Evolutionary conservation across 64 coral and sea anemone species (phyloP).

Genomic region (Anthopleura sola): DNA sequence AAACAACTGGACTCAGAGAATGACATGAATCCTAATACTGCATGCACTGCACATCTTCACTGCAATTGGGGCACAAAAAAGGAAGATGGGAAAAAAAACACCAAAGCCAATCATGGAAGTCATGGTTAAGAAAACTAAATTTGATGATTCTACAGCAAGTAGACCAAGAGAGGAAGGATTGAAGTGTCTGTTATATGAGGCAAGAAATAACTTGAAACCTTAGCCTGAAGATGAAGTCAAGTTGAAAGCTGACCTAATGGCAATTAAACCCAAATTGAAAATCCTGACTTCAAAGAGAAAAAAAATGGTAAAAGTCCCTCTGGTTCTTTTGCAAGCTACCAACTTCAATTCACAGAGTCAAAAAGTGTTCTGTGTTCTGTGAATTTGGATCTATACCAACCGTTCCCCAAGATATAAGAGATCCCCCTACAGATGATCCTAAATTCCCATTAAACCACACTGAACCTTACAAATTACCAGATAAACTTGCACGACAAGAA

Average conservation of each 20-base stretch:
- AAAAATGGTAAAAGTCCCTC: no score
- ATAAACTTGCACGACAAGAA: no score
- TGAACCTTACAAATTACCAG: no score
- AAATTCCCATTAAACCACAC: no score
- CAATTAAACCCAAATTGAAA: no score
- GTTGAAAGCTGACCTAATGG: constrained; percentile 27
- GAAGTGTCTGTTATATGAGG: constrained; percentile 48
- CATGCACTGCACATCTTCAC: constrained; percentile 56
- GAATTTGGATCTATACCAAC: no score
- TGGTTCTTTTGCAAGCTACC: no score
- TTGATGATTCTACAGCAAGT: constrained; percentile 39
- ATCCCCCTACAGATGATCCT: no score
- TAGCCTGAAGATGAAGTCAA: constrained; percentile 38
- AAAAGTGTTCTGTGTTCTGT: no score
- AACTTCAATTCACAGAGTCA: no score
- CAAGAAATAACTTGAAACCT: constrained; percentile 33
- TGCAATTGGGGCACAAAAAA: constrained; percentile 51
- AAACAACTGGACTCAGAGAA: constrained; percentile 31
- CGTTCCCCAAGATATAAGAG: no score
- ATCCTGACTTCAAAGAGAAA: no score
- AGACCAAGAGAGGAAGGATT: constrained; percentile 34
- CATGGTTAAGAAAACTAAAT: constrained; percentile 44
- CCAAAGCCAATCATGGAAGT: constrained; percentile 57
- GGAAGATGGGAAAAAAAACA: constrained; percentile 39
- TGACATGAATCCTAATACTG: constrained; percentile 36